Evolutionary conservation across 2,113 vertebrate species (phyloP), one percentile per base, ranked within the genome.

Genomic region (Aptenodytes forsteri): DNA sequence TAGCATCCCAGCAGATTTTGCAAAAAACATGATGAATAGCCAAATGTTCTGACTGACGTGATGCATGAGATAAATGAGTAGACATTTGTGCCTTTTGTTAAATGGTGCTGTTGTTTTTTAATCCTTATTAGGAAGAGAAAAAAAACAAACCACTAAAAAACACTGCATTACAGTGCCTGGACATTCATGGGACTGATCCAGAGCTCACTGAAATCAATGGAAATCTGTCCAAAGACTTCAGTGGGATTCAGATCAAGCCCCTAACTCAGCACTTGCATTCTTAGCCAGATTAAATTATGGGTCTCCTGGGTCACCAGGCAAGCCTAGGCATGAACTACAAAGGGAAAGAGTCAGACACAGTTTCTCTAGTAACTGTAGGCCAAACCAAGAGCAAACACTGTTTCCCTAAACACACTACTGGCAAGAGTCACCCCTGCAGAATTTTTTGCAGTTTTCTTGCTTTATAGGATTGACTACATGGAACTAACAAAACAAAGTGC

Each of bases 361-460:
- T 99, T 98, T 98, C 98, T 99, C 90, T 98, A 98, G 99, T 94
- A 99, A 99, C 99, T 97, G 89, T 67, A 75, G 96, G 97, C 95
- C 97, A 96, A 87, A 87, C 47, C 94, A 47, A 77, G 95, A 95
- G 95, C 94, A 89, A 96, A 89, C 93, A 95, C 83, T 73, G 52
- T 76, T 92, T 69, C 87, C 91, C 89, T 8, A 36, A 80, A n/a
- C 56, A 30, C 67, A 18, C 14, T 2, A 8, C 69, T 16, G 64
- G 30, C 81, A 36, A 85, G 22, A 96, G 84, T 25, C 87, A 90
- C 38, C 72, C 67, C 91, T 89, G 40, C 81, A 95, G 61, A 62
- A 38, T 7, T 44, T 73, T 89, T 47, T 88, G 26, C 85, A 11
- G 3, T 91, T 76, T 71, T 62, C 62, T 89, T 61, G 47, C 76